Evolutionary conservation across 2,888 invertebrate genomes (phyloP).

Genomic region (Dermolepida albohirtum): DNA sequence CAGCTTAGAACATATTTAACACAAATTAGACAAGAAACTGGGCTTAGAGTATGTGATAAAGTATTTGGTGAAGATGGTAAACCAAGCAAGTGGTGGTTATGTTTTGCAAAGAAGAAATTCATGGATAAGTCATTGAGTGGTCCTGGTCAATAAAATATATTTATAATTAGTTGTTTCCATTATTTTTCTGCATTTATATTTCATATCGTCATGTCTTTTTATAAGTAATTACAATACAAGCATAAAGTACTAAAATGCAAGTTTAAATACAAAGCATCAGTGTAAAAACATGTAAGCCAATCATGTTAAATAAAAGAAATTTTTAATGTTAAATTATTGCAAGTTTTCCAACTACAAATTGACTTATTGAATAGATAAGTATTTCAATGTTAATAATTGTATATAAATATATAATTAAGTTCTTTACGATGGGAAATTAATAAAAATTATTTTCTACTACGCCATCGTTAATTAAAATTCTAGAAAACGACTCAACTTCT

Average conservation of each 20-base stretch:
- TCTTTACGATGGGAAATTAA: too few relatives aligned
- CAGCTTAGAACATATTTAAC: constrained; percentile 92
- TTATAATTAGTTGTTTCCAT: constrained; percentile 10
- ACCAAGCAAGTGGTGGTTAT: constrained; percentile 99
- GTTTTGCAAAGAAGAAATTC: constrained; percentile 99
- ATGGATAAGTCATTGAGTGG: constrained; percentile 98
- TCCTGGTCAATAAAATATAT: constrained; percentile 78
- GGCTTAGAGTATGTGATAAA: constrained; percentile 89
- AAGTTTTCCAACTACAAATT: too few relatives aligned
- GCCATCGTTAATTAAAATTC: too few relatives aligned
- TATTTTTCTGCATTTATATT: constrained; percentile 11
- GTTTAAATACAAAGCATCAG: too few relatives aligned
- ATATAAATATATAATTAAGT: too few relatives aligned
- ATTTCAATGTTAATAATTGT: too few relatives aligned
- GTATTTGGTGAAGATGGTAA: constrained; percentile 94
- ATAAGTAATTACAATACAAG: too few relatives aligned
- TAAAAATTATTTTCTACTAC: too few relatives aligned
- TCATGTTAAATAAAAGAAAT: constrained; percentile 14
- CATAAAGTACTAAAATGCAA: too few relatives aligned
- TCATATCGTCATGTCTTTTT: constrained; percentile 5
- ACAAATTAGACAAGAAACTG: constrained; percentile 96
- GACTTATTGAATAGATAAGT: too few relatives aligned
- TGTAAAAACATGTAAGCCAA: neutral
- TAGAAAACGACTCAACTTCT: too few relatives aligned
- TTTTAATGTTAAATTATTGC: constrained; percentile 12